Evolutionary conservation across 2,888 invertebrate species (phyloP), one percentile per base, ranked within the genome.

Genomic region (Pegoplata infirma): DNA sequence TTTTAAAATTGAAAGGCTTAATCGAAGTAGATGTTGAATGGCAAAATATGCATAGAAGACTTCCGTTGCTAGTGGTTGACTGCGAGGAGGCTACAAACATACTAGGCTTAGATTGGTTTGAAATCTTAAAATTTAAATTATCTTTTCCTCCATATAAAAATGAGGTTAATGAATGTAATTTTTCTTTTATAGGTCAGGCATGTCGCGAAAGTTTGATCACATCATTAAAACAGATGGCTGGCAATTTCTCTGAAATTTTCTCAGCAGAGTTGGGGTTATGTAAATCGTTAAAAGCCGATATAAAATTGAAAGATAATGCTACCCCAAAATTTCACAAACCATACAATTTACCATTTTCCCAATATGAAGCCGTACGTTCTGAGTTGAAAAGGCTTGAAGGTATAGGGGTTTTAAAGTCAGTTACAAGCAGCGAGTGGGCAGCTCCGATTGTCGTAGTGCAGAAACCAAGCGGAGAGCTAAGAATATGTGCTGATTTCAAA

Each of bases 61-160:
- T 47, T 2, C 10, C 28, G 10, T 10, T 68, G 4, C 12, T 19
- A 12, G 68, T 68, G 7, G 68, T 68, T 2, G 32, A 58, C 32
- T 68, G 19, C 6, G 56, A 56, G 32, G 10, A 5, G 25, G 56
- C 56, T 17, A 56, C 56, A 16, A 58, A 69, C 12, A 49, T 69
- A 16, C 16, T 59, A 10, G 69, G 59, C 12, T 2, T 69, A 36
- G 49, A 69, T 19, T 69, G 69, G 69, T 69, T 69, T 59, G 17
- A 19, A 25, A 8, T 19, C 10, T 21, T 58, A n/a, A 7, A 14
- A n/a, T 59, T 69, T 32, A 16, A 1, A 21, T 10, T 69, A 16
- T 8, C 49, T 28, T 12, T 21, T 58, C 7, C 58, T 3, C 23
- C 21, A 40, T 58, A 40, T 23, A 40, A 25, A 25, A 25, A 0